These are phyloP conservation scores for Ispidina lecontei DNA, from an alignment of 2,797 vertebrate genomes.

Conservation along the genomic window DNA sequence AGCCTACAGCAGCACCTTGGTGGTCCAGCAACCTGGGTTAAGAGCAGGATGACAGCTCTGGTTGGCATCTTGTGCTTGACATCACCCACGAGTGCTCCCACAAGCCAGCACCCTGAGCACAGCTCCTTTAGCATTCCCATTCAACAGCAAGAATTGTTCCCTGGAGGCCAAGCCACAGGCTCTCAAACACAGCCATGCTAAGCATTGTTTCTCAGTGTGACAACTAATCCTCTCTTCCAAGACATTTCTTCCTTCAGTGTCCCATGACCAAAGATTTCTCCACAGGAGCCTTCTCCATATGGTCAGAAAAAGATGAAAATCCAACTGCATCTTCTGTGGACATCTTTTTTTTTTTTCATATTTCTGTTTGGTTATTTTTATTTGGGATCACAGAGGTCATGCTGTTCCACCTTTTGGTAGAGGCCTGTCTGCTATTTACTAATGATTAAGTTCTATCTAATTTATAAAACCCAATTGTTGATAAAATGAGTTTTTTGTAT, in stretches of 20 bases:
- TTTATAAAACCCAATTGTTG: constrained; percentile 9
- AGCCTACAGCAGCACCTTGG: not conserved
- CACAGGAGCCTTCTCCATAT: not conserved
- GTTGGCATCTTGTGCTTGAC: not conserved
- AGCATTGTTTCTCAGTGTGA: constrained; percentile 33
- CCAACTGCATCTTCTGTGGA: not conserved
- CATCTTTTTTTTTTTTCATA: not conserved
- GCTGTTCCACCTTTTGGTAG: not conserved
- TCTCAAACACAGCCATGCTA: not conserved
- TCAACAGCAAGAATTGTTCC: not conserved
- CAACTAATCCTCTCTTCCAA: constrained; percentile 1
- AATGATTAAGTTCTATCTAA: not conserved
- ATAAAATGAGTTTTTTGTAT: not conserved
- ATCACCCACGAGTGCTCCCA: not conserved
- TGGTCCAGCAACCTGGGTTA: not conserved
- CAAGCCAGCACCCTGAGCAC: not conserved
- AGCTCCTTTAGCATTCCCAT: not conserved
- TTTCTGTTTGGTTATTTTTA: fast-evolving
- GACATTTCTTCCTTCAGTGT: not conserved
- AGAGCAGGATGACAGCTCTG: not conserved
- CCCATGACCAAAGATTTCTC: constrained; percentile 20
- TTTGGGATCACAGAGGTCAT: not conserved
- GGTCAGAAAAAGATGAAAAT: not conserved
- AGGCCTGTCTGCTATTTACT: constrained; percentile 23
- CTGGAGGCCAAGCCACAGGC: constrained; percentile 31